Conservation (phyloP, 2,797 vertebrate species). For the Tachyglossus aculeatus region DNA sequence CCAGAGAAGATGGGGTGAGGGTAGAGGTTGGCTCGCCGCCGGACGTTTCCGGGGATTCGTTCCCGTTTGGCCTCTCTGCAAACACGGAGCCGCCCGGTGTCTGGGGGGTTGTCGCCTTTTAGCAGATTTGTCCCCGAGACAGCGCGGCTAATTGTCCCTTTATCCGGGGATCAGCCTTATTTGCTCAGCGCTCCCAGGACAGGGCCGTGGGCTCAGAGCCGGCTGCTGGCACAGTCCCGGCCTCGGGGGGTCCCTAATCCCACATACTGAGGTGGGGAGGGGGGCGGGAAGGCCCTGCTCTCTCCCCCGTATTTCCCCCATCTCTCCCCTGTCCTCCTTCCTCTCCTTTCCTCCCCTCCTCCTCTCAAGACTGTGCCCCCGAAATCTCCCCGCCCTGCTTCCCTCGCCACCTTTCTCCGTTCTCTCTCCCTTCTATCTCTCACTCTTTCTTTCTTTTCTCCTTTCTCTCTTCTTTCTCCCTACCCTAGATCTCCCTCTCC, state of each 20-base stretch:
- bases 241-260: constrained; percentile 15
- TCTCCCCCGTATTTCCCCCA: not conserved
- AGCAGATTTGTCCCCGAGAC: constrained; percentile 77
- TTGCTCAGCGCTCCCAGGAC: constrained; percentile 81
- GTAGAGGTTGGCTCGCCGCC: too few species aligned
- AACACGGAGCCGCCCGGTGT: constrained; percentile 58
- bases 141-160: constrained; percentile 88
- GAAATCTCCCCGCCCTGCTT: too few species aligned
- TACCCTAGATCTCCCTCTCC: not conserved
- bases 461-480: not conserved
- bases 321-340: too few species aligned
- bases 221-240: constrained; percentile 12
- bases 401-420: too few species aligned
- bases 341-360: too few species aligned
- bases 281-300: not conserved
- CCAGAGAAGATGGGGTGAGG: not conserved
- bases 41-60: constrained; percentile 58
- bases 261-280: constrained; percentile 15
- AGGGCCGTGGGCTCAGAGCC: constrained; percentile 23
- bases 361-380: not conserved
- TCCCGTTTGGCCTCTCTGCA: constrained; percentile 68
- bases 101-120: constrained; percentile 70
- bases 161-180: constrained; percentile 89
- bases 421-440: too few species aligned
- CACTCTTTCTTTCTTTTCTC: too few species aligned